A percentile compares a stretch with the other conserved stretches of the same genome.
These are phyloP conservation scores for Tromatobia lineatoria DNA, from an alignment of 2,888 invertebrate genomes.

Conservation along the genomic window DNA sequence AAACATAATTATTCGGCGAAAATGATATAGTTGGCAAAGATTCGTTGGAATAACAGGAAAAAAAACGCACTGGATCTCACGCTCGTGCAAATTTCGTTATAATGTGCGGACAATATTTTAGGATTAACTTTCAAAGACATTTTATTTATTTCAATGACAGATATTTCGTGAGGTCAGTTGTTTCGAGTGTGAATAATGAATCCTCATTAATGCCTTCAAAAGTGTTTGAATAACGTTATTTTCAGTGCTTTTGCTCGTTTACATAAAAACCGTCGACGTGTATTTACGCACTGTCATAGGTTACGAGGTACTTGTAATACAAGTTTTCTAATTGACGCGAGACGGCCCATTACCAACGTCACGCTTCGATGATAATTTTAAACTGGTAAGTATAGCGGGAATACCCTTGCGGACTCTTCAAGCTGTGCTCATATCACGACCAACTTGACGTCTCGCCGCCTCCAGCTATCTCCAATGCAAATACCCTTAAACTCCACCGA, in stretches of 20 bases:
- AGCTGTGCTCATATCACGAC: neutral
- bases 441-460: constrained; percentile 17
- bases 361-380: constrained; percentile 1
- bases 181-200: constrained; percentile 6
- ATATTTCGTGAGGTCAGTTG: constrained; percentile 3
- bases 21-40: neutral
- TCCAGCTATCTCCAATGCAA: too few species aligned
- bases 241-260: neutral
- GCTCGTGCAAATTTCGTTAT: neutral
- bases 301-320: neutral
- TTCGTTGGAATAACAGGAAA: neutral
- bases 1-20: neutral
- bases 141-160: neutral
- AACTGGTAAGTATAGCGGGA: neutral
- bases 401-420: neutral
- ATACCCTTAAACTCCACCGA: neutral
- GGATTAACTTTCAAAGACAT: neutral
- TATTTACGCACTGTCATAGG: neutral
- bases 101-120: neutral
- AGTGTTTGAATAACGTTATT: neutral
- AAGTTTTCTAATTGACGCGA: constrained; percentile 9
- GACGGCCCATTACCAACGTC: neutral
- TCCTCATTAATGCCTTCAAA: neutral
- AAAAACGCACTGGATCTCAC: too few species aligned
- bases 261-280: neutral